Evolutionary conservation across 2,113 vertebrate genomes (phyloP).

Genomic region (Vicugna pacos): DNA sequence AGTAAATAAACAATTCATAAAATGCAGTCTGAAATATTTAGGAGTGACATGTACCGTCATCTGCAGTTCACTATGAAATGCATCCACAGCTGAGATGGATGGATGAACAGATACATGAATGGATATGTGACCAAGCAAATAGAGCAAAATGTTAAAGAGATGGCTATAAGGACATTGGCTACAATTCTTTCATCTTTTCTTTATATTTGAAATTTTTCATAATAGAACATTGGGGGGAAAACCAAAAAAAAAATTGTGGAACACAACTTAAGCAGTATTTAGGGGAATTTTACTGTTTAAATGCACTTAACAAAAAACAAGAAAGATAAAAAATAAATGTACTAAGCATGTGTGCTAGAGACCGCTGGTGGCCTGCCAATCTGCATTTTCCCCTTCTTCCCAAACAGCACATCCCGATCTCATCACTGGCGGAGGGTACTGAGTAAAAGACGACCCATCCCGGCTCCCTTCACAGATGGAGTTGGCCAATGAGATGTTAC

Average conservation of each 20-base stretch:
- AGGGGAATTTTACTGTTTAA: background rate
- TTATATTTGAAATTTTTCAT: background rate
- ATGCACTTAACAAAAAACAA: constrained; percentile 24
- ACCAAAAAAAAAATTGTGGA: background rate
- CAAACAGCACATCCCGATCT: background rate
- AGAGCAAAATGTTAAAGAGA: background rate
- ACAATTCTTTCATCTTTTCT: background rate
- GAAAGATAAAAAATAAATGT: background rate
- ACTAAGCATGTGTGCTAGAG: background rate
- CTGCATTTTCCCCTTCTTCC: background rate
- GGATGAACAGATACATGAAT: background rate
- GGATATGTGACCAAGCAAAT: background rate
- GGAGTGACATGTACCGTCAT: background rate
- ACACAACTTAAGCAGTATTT: background rate
- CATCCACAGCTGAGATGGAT: background rate
- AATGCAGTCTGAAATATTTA: background rate
- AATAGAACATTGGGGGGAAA: background rate
- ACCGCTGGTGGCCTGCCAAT: background rate
- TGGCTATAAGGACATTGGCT: background rate
- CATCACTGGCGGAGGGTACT: background rate
- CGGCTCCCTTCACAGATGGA: background rate
- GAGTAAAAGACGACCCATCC: background rate
- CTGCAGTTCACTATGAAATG: background rate
- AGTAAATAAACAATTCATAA: background rate
- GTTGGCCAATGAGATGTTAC: background rate